A percentile compares a stretch with the other conserved stretches of the same genome.
Evolutionary conservation across 2,113 vertebrate genomes (phyloP).

Genomic region (Amblyornis subalaris): DNA sequence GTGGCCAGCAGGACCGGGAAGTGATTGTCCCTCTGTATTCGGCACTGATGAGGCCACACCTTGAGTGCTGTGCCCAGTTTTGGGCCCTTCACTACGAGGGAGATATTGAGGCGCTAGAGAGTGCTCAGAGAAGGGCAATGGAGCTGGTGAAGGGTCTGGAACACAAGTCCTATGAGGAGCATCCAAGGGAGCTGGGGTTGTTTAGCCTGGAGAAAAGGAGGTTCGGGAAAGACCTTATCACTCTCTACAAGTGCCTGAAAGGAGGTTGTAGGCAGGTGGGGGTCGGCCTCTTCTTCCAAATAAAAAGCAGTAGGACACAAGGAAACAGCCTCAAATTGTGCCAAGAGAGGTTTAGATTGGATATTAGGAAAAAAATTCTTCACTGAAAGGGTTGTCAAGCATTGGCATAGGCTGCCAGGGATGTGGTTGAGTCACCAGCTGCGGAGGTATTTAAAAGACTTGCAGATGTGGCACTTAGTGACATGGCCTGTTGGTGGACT

Average conservation of each 20-base stretch:
- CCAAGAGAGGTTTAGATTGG: not conserved
- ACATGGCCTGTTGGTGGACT: not conserved
- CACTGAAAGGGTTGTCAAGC: fast-evolving
- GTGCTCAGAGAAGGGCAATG: not conserved
- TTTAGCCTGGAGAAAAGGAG: not conserved
- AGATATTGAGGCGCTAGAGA: not conserved
- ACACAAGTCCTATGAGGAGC: not conserved
- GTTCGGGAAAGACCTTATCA: fast-evolving
- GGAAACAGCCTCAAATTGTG: not conserved
- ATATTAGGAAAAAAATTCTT: not conserved
- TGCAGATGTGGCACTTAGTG: not conserved
- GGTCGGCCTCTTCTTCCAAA: fast-evolving
- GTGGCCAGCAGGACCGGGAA: not conserved
- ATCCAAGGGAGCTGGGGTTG: not conserved
- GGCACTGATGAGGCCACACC: not conserved
- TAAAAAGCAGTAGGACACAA: not conserved
- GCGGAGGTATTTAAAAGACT: not conserved
- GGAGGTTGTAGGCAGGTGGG: not conserved
- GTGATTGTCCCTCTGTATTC: not conserved
- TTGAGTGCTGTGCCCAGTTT: not conserved
- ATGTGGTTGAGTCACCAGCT: not conserved
- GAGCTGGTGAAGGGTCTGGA: not conserved
- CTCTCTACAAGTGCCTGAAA: not conserved
- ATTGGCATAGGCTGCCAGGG: not conserved
- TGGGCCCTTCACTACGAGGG: fast-evolving